phyloP scores from a whole-genome alignment of 2,888 invertebrate species.

The Calliphora vomitoria region DNA sequence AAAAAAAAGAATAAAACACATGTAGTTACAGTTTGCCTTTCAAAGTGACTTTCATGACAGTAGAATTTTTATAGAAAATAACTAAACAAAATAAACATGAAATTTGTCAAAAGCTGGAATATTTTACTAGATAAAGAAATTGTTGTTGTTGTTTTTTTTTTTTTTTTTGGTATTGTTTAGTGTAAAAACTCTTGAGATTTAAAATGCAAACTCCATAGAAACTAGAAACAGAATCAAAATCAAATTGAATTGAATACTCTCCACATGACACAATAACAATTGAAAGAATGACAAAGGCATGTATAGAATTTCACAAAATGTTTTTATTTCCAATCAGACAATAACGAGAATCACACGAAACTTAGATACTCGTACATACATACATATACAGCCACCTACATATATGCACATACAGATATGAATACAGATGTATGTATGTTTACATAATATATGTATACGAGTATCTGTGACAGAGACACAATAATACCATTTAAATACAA shows the following conservation, averaged over 20 bases:
- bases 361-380: slow-evolving; percentile 1
- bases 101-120: slow-evolving; percentile 32
- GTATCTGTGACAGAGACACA: slow-evolving; percentile 36
- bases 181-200: slow-evolving; percentile 45
- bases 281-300: slow-evolving; percentile 52
- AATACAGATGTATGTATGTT: background rate
- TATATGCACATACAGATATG: background rate
- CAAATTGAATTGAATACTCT: slow-evolving; percentile 62
- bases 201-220: slow-evolving; percentile 52
- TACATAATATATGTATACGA: too few species aligned
- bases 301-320: slow-evolving; percentile 53
- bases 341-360: slow-evolving; percentile 20
- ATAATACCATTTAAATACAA: slow-evolving; percentile 45
- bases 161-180: background rate
- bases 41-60: slow-evolving; percentile 9
- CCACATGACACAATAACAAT: slow-evolving; percentile 63
- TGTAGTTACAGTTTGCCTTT: background rate
- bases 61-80: background rate
- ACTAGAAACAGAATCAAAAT: slow-evolving; percentile 36
- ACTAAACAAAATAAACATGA: background rate
- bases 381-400: background rate
- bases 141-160: slow-evolving; percentile 28
- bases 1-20: background rate
- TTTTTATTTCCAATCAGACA: slow-evolving; percentile 63
- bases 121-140: slow-evolving; percentile 24